Conservation (phyloP, 2,888 invertebrate species). For the Bugulina stolonifera region DNA sequence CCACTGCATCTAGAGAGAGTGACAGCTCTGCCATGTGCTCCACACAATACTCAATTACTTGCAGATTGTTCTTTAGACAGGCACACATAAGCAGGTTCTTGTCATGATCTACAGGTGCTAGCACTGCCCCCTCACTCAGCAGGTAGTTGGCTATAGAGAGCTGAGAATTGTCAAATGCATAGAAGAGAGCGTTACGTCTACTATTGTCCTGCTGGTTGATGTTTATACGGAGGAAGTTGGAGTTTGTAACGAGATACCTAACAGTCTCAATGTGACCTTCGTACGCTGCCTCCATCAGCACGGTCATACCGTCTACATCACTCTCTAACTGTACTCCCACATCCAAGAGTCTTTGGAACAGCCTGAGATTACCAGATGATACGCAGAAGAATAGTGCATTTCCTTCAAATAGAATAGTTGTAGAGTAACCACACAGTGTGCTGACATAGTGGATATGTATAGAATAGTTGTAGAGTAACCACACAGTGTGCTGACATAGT, state of each 20-base stretch:
- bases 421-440: too few relatives aligned
- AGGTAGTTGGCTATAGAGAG: not conserved
- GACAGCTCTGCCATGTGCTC: not conserved
- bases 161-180: slow-evolving; percentile 5
- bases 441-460: too few relatives aligned
- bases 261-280: slow-evolving; percentile 10
- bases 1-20: slow-evolving; percentile 27
- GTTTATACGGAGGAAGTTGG: not conserved
- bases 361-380: not conserved
- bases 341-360: slow-evolving; percentile 29
- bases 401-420: too few relatives aligned
- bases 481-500: too few relatives aligned
- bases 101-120: not conserved
- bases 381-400: slow-evolving; percentile 25
- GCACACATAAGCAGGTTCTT: slow-evolving; percentile 25
- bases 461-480: too few relatives aligned
- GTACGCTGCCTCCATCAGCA: slow-evolving; percentile 26
- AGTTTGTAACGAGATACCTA: not conserved
- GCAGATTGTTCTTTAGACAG: slow-evolving; percentile 15
- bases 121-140: not conserved
- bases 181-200: slow-evolving; percentile 8
- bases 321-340: slow-evolving; percentile 27
- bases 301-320: slow-evolving; percentile 13
- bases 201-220: not conserved
- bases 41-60: not conserved